phyloP scores from a whole-genome alignment of 2,113 vertebrate genomes.

The Penelope pileata region DNA sequence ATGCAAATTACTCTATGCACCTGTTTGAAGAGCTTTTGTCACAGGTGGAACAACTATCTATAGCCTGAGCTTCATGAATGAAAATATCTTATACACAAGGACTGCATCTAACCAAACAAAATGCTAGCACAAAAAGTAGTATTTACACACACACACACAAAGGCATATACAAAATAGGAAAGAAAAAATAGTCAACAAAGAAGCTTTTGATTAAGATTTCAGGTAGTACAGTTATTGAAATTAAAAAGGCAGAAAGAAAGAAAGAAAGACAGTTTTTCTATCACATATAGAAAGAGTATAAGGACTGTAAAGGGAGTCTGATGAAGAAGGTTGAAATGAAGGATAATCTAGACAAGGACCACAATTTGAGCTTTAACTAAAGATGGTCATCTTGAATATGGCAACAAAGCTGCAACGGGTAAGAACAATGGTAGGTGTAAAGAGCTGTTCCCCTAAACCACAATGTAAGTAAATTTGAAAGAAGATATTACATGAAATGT shows the following conservation, averaged over 20 bases:
- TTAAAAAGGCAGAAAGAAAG: neutral
- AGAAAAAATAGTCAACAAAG: neutral
- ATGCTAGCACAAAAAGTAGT: neutral
- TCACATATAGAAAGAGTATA: neutral
- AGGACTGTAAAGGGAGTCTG: neutral
- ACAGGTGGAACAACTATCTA: neutral
- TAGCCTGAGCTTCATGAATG: neutral
- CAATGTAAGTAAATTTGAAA: neutral
- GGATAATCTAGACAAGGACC: neutral
- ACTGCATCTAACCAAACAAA: neutral
- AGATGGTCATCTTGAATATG: neutral
- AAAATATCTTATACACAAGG: neutral
- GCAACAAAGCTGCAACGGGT: neutral
- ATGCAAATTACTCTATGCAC: neutral
- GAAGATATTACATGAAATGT: neutral
- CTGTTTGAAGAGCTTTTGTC: neutral
- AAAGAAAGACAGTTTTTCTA: neutral
- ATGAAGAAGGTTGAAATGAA: neutral
- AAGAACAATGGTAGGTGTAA: neutral
- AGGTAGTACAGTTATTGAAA: neutral
- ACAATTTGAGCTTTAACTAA: neutral
- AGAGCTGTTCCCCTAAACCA: neutral
- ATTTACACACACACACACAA: no score
- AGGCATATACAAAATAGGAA: neutral
- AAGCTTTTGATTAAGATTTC: neutral